Evolutionary conservation across 2,888 invertebrate species (phyloP).

Genomic region (Amaurobius ferox): DNA sequence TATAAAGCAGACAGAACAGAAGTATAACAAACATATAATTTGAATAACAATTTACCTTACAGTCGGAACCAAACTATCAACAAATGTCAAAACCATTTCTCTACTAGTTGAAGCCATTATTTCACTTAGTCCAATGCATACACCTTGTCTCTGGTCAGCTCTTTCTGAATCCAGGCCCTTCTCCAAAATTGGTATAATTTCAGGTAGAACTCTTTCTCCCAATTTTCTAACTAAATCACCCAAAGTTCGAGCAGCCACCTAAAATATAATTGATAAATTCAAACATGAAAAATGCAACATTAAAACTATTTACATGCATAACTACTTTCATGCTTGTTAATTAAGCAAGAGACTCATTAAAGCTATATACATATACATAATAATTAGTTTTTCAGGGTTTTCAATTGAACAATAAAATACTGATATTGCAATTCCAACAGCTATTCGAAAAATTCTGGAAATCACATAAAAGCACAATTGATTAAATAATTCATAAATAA

Average conservation of each 20-base stretch:
- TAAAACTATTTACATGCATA: background rate
- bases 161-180: conserved; percentile 92
- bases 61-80: conserved; percentile 92
- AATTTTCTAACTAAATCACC: conserved; percentile 98
- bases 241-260: conserved; percentile 94
- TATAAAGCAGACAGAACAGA: no score
- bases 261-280: conserved; percentile 22
- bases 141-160: conserved; percentile 97
- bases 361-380: no score
- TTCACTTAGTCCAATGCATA: conserved; percentile 98
- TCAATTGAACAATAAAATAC: no score
- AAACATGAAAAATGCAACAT: conserved; percentile 4
- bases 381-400: no score
- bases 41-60: no score
- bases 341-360: no score
- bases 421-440: no score
- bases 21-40: no score
- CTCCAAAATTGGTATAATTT: conserved; percentile 98
- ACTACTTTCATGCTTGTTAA: no score
- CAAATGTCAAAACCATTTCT: conserved; percentile 94
- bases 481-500: no score
- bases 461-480: no score
- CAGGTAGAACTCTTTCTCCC: conserved; percentile 97
- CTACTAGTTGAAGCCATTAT: conserved; percentile 97
- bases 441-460: no score